These are phyloP conservation scores for Actias luna DNA, from an alignment of 2,888 invertebrate genomes.

Conservation along the genomic window DNA sequence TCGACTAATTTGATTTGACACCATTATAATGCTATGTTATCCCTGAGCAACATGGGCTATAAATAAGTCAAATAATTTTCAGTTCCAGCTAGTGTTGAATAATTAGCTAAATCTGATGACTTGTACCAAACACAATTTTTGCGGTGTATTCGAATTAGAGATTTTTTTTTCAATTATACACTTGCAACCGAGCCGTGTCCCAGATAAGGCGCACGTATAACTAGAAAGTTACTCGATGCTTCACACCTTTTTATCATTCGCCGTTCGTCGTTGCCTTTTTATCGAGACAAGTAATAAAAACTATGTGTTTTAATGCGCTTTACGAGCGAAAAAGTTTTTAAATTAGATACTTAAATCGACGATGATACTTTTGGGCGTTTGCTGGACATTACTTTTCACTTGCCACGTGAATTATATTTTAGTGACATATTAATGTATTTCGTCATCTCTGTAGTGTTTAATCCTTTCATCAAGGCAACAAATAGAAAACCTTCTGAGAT, in stretches of 20 bases:
- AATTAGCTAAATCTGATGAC: constrained; percentile 17
- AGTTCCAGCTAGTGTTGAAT: neutral
- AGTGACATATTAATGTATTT: neutral
- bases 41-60: too few relatives aligned
- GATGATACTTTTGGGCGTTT: neutral
- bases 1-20: too few relatives aligned
- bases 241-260: constrained; percentile 27
- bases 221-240: constrained; percentile 55
- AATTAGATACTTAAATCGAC: neutral
- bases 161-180: constrained; percentile 66
- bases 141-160: constrained; percentile 46
- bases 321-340: neutral
- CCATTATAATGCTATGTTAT: neutral
- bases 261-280: constrained; percentile 18
- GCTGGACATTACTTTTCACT: neutral
- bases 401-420: neutral
- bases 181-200: constrained; percentile 38
- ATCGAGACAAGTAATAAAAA: constrained; percentile 22
- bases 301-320: constrained; percentile 4
- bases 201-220: constrained; percentile 38
- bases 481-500: neutral
- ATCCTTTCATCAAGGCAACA: neutral
- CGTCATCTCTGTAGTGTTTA: neutral
- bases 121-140: constrained; percentile 36
- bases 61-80: too few relatives aligned